These are phyloP conservation scores for Macrotrachela quadricornifera DNA, from an alignment of 1,140 invertebrate genomes.

Conservation along the genomic window DNA sequence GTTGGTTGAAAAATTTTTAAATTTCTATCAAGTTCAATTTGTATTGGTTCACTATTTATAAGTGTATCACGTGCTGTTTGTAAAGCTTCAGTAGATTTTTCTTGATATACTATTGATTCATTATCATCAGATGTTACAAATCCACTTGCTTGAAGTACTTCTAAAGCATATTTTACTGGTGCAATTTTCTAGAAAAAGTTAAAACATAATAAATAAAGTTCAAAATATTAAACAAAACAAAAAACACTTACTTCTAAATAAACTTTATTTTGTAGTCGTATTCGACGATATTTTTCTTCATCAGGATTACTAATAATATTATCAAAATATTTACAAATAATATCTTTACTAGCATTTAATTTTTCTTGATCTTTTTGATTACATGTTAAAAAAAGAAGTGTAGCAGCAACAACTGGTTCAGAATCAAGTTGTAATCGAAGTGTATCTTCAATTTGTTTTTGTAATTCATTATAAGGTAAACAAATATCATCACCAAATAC, in stretches of 20 bases:
- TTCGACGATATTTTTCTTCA: slow-evolving; percentile 72
- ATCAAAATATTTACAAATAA: slow-evolving; percentile 63
- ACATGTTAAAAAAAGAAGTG: slow-evolving; percentile 50
- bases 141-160: too few relatives aligned
- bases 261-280: slow-evolving; percentile 56
- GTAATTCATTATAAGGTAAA: slow-evolving; percentile 46
- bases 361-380: slow-evolving; percentile 52
- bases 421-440: slow-evolving; percentile 53
- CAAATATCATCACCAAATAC: neutral
- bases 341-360: slow-evolving; percentile 58
- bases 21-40: slow-evolving; percentile 58
- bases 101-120: too few relatives aligned
- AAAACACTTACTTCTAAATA: slow-evolving; percentile 13
- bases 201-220: too few relatives aligned
- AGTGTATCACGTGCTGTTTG: too few relatives aligned
- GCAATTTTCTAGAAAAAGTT: too few relatives aligned
- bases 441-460: slow-evolving; percentile 56
- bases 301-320: slow-evolving; percentile 63
- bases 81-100: too few relatives aligned
- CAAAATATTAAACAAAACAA: too few relatives aligned
- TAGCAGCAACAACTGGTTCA: slow-evolving; percentile 27
- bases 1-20: slow-evolving; percentile 57
- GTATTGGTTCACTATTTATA: slow-evolving; percentile 48
- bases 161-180: too few relatives aligned
- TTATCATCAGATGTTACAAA: too few relatives aligned